Base-by-base conservation (phyloP, 2,113 vertebrate genomes). In the Pandion haliaetus region DNA sequence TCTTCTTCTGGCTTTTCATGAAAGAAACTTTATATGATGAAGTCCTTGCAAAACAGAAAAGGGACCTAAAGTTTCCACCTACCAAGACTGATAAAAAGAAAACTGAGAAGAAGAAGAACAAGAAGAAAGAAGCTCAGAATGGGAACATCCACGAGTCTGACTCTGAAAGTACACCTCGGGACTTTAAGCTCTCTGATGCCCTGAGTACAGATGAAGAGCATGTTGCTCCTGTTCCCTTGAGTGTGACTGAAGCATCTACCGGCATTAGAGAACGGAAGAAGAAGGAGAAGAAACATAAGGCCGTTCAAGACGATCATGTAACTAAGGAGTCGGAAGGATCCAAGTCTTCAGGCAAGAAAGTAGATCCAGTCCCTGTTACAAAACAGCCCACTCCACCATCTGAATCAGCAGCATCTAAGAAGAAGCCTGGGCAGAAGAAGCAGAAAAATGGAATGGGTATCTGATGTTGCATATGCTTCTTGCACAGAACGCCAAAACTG, bases 1-100 rank as follows among this genome's bases (percentile, higher is more conserved):
- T 99, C 90, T 99, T 99, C 98, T 99, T 99, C 98, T 99, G 99
- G 99, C 99, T 99, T 95, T 99, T 99, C 98, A 99, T 99, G 99
- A 99, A 99, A 97, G 99, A 99, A 97, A 99, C 99, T 24, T 99
- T 99, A 12, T 99, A 99, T 8, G 99, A 99, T 38, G 99, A 99
- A 97, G 99, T 99, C 92, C 98, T 99, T 44, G 99, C 99, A 21
- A 98, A 99, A 81, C 99, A 99, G 95, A 99, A 99, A 91, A 98
- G 99, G 34, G 99, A 99, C 96, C 98, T 99, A 32, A 99, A 99
- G 91, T 95, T 99, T 79, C 98, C 98, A 4, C 98, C 99, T 10
- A 90, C 95, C 83, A 99, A 99, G 95, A 97, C 98, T 6, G 99
- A 99, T 88, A 99, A 99, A 93, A 99, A 99, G 98, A 99, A 99